phyloP scores from a whole-genome alignment of 2,797 vertebrate genomes.

The Danio aesculapii region DNA sequence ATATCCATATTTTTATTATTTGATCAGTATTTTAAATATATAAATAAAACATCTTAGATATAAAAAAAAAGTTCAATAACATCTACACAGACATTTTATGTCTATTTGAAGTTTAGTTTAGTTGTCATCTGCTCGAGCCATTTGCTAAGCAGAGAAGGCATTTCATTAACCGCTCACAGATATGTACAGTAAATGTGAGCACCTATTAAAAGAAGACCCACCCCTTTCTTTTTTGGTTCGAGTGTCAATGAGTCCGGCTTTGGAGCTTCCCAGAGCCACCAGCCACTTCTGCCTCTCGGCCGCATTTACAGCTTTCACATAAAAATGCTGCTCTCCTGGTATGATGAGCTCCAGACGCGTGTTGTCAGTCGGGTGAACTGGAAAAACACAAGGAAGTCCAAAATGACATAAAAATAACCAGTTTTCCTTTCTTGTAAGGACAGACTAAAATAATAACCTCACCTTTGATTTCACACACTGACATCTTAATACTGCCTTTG shows the following conservation, averaged over 20 bases:
- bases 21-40: too few relatives aligned
- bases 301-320: constrained; percentile 93
- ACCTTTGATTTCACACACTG: constrained; percentile 99
- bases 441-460: background rate
- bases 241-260: constrained; percentile 91
- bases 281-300: constrained; percentile 96
- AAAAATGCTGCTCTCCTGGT: constrained; percentile 97
- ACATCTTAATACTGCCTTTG: constrained; percentile 99
- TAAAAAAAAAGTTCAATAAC: too few relatives aligned
- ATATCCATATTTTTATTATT: too few relatives aligned
- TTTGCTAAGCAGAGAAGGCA: background rate
- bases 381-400: constrained; percentile 12
- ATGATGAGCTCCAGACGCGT: constrained; percentile 95
- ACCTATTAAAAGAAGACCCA: constrained; percentile 56
- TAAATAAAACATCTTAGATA: too few relatives aligned
- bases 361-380: constrained; percentile 91
- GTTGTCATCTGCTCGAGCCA: background rate
- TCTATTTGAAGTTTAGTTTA: too few relatives aligned
- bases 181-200: too few relatives aligned
- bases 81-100: too few relatives aligned
- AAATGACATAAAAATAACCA: background rate
- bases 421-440: background rate
- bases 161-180: background rate
- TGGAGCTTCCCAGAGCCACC: constrained; percentile 93
- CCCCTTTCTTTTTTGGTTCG: constrained; percentile 92